Percentiles rank a stretch among this genome's conserved stretches.
phyloP scores from a whole-genome alignment of 2,888 invertebrate genomes.

The Lepidochitona cinerea region DNA sequence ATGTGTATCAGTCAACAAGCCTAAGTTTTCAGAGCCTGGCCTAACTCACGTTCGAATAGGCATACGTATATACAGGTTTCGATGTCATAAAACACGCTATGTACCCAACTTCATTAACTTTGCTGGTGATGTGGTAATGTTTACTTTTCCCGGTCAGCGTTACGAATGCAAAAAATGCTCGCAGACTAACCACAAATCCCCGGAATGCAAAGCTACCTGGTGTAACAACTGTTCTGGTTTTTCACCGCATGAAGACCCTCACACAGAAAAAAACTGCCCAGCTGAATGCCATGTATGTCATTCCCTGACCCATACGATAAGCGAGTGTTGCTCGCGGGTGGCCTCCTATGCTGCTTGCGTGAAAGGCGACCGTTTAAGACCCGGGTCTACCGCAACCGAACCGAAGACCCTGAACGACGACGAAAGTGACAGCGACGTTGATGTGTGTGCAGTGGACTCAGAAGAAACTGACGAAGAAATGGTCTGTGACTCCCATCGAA shows the following conservation, averaged over 20 bases:
- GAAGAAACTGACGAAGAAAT: no score
- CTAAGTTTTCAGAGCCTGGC: not conserved
- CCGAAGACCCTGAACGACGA: no score
- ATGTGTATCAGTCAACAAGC: not conserved
- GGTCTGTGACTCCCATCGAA: no score
- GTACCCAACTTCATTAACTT: not conserved
- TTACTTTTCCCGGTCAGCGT: not conserved
- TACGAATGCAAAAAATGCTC: not conserved
- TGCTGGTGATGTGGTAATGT: not conserved
- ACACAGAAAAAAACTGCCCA: not conserved
- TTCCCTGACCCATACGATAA: not conserved
- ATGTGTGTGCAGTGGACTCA: no score
- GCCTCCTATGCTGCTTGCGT: not conserved
- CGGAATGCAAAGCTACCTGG: not conserved
- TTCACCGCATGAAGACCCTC: not conserved
- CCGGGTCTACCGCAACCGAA: no score
- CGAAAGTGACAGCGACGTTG: not conserved
- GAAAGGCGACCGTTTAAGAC: no score
- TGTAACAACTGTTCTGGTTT: not conserved
- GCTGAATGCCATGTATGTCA: not conserved
- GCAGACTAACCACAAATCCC: not conserved
- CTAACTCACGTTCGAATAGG: not conserved
- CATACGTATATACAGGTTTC: not conserved
- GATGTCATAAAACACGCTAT: not conserved
- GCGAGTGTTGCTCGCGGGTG: not conserved